A percentile compares a stretch with the other conserved stretches of the same genome.
These are phyloP conservation scores for Trissolcus basalis DNA, from an alignment of 1,140 invertebrate species.

Conservation along the genomic window DNA sequence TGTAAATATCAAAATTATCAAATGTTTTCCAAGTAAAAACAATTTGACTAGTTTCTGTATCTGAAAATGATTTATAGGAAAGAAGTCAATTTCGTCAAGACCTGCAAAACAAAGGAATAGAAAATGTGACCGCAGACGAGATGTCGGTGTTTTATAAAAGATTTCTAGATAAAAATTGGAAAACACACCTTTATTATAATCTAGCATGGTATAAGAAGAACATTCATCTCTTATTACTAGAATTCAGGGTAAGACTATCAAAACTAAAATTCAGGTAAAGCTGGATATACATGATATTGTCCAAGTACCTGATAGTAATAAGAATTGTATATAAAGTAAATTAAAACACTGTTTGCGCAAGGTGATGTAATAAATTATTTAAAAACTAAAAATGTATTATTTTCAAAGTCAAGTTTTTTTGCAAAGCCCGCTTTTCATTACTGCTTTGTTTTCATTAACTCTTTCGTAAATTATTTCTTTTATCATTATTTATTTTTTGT, in stretches of 20 bases:
- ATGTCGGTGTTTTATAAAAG: conserved; percentile 91
- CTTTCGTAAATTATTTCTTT: conserved; percentile 38
- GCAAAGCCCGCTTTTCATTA: too few relatives aligned
- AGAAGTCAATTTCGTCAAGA: conserved; percentile 80
- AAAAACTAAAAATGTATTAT: too few relatives aligned
- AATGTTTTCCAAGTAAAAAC: not conserved
- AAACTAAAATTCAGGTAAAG: conserved; percentile 71
- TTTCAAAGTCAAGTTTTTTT: too few relatives aligned
- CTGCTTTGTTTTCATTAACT: conserved; percentile 42
- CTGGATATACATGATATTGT: not conserved
- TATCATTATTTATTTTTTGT: conserved; percentile 32
- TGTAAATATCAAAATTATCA: not conserved
- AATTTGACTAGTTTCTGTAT: not conserved
- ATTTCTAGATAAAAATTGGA: conserved; percentile 87
- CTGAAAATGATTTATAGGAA: conserved; percentile 75
- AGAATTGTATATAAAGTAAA: too few relatives aligned
- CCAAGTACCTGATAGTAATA: conserved; percentile 8
- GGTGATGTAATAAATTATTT: too few relatives aligned
- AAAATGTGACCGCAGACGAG: conserved; percentile 83
- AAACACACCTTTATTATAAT: conserved; percentile 83
- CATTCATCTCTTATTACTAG: conserved; percentile 79
- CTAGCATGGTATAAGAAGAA: conserved; percentile 86
- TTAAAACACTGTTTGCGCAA: too few relatives aligned
- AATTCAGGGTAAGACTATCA: conserved; percentile 78
- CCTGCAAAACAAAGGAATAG: conserved; percentile 74